Evolutionary conservation across 2,888 invertebrate genomes (phyloP).

Genomic region (Lepetodrilus schrolli): DNA sequence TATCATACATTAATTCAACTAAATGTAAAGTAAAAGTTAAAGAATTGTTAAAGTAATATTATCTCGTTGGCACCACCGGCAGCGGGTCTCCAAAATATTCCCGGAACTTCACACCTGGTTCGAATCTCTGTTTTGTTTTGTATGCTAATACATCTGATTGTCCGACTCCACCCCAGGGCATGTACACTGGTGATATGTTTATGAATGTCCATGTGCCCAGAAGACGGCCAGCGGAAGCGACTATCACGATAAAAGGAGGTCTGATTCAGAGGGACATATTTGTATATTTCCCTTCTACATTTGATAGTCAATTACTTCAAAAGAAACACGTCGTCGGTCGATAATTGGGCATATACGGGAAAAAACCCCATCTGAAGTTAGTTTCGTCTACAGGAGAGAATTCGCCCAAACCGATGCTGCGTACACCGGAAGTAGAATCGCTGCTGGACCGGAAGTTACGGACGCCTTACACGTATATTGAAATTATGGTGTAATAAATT

Average conservation of each 20-base stretch:
- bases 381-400: not conserved
- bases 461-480: too few relatives aligned
- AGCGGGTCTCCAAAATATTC: not conserved
- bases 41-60: too few relatives aligned
- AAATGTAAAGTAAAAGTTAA: too few relatives aligned
- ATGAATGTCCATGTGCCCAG: conserved; percentile 1
- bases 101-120: conserved; percentile 1
- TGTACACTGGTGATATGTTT: not conserved
- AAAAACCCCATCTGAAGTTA: not conserved
- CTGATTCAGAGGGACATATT: not conserved
- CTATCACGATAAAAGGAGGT: conserved; percentile 12
- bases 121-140: conserved; percentile 25
- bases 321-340: not conserved
- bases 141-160: conserved; percentile 17
- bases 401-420: not conserved
- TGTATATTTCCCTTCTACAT: conserved; percentile 25
- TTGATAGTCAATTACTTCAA: conserved; percentile 27
- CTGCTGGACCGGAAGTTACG: conserved; percentile 5
- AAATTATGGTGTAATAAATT: too few relatives aligned
- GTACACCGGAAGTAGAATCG: not conserved
- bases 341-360: conserved; percentile 13
- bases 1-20: too few relatives aligned
- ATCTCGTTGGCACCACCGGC: too few relatives aligned
- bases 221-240: not conserved
- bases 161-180: conserved; percentile 3